phyloP scores from a whole-genome alignment of 2,113 vertebrate species.

The Notarius lentiginosus region DNA sequence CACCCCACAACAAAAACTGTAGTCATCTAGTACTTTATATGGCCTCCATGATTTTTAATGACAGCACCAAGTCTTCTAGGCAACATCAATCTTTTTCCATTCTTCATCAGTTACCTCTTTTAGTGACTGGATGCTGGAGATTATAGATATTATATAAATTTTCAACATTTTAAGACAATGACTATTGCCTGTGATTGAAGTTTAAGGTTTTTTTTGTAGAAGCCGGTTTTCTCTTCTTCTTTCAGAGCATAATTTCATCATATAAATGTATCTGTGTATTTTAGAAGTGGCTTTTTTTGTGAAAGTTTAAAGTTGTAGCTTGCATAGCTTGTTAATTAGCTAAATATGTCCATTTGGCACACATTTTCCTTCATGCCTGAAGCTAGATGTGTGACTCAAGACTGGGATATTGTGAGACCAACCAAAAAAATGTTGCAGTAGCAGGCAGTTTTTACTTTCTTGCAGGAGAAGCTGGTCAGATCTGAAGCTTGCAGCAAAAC shows the following conservation, averaged over 20 bases:
- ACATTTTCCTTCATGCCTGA: background rate
- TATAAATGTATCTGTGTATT: background rate
- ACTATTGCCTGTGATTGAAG: too few species aligned
- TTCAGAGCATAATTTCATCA: background rate
- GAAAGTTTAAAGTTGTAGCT: background rate
- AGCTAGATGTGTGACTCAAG: background rate
- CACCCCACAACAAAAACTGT: too few species aligned
- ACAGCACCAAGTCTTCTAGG: too few species aligned
- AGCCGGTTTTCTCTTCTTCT: too few species aligned
- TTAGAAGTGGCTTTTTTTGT: background rate
- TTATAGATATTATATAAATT: too few species aligned
- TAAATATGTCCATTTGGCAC: background rate
- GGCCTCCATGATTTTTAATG: too few species aligned
- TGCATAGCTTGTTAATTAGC: background rate
- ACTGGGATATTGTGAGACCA: background rate
- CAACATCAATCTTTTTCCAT: too few species aligned
- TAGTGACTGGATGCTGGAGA: too few species aligned
- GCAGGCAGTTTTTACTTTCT: background rate
- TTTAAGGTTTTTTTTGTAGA: too few species aligned
- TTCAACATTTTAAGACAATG: too few species aligned
- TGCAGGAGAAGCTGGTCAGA: background rate
- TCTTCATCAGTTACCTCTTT: too few species aligned
- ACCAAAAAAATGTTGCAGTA: background rate
- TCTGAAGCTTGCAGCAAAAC: background rate
- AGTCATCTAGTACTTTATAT: too few species aligned